Evolutionary conservation across 2,113 vertebrate genomes (phyloP), one percentile per base, ranked within the genome.

Genomic region (Aldabrachelys gigantea): DNA sequence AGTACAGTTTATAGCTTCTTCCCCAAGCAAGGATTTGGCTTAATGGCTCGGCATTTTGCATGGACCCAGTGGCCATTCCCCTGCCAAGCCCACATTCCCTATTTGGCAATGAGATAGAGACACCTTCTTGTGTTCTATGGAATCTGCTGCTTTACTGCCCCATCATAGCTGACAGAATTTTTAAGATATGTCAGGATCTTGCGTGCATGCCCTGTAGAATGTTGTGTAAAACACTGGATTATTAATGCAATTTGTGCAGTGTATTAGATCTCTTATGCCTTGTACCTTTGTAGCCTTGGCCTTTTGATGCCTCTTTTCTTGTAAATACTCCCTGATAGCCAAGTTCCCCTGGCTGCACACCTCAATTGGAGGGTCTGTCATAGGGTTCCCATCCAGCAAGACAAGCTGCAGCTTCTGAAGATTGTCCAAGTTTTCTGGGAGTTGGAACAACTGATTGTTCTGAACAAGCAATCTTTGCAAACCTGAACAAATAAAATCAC

Each of bases 381-480:
- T 80, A 24, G 98, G 97, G 31, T 98, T 98, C 78, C 91, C 91
- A 47, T 75, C 84, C 78, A 98, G 84, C 1, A 95, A 88, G 27
- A 98, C 31, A 38, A 96, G 79, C 35, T 97, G 54, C 11, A 98
- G 78, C 21, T 97, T 96, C 65, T 89, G 85, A 31, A 98, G 92
- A 25, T 5, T 80, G 49, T 97, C 98, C 85, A 98, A 27, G 27
- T 98, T n/a, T 53, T 96, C 24, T 0, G 98, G 97, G 54, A 98
- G 92, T 41, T 44, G 19, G 7, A 92, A 95, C 87, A 98, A 84
- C 22, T 91, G 87, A 76, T 98, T 98, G 85, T 95, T 96, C 53
- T 98, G 96, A 38, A 98, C 1, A 5, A 97, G 80, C 47, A 98
- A 82, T 75, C 97, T 96, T 89, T 93, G 94, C 96, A 98, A 92